Evolutionary conservation across 2,888 invertebrate species (phyloP).

Genomic region (Sarcophaga subvicina): DNA sequence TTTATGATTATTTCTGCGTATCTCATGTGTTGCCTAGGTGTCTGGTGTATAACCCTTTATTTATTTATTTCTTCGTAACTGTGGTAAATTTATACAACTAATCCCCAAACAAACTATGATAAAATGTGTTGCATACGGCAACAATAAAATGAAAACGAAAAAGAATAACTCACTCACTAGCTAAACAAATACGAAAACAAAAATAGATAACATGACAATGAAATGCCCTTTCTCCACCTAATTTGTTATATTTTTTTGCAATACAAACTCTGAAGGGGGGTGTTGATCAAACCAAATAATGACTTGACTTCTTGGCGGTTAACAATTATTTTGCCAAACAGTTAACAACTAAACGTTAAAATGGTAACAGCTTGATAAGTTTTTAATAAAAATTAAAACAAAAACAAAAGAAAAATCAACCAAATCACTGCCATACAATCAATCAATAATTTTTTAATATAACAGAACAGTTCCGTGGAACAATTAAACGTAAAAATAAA

Average conservation of each 20-base stretch:
- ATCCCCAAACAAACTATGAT: conserved; percentile 33
- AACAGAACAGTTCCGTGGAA: background rate
- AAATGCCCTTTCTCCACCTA: conserved; percentile 13
- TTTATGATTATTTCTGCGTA: background rate
- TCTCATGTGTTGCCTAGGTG: conserved; percentile 10
- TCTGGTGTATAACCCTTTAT: conserved; percentile 8
- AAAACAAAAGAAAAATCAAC: conserved; percentile 43
- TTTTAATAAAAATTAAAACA: conserved; percentile 17
- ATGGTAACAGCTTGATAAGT: conserved; percentile 45
- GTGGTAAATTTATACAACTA: background rate
- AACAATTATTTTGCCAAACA: conserved; percentile 55
- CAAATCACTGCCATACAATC: too few relatives aligned
- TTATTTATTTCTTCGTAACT: conserved; percentile 1
- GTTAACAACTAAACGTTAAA: conserved; percentile 50
- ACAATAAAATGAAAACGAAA: background rate
- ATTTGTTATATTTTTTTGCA: conserved; percentile 22
- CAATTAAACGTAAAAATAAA: background rate
- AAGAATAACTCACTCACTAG: conserved; percentile 15
- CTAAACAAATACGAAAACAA: conserved; percentile 25
- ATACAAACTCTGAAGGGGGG: background rate
- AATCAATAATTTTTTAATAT: too few relatives aligned
- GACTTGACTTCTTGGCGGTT: conserved; percentile 5
- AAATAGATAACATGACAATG: conserved; percentile 7
- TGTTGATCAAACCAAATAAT: conserved; percentile 9
- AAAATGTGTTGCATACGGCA: background rate